phyloP scores from a whole-genome alignment of 2,888 invertebrate species.

The Pseudococcus longispinus region DNA sequence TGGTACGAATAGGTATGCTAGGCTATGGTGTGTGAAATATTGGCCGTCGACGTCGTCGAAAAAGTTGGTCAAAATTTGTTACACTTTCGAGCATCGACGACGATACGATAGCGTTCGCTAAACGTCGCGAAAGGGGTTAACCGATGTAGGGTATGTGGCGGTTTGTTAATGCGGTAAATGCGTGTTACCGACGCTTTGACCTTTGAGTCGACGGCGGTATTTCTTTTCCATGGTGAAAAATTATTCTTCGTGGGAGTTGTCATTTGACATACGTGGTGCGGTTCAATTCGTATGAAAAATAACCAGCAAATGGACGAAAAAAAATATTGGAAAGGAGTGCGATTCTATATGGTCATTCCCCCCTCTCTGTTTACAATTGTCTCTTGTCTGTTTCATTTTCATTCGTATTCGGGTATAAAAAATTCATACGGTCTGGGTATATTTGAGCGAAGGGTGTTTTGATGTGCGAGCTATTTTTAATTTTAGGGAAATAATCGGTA shows the following conservation, averaged over 20 bases:
- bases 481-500: neutral
- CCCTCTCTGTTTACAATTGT: too few relatives aligned
- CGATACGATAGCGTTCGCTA: neutral
- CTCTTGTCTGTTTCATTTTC: neutral
- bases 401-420: neutral
- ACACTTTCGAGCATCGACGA: neutral
- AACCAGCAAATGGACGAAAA: neutral
- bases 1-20: neutral
- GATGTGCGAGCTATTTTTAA: neutral
- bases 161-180: neutral
- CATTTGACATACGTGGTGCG: neutral
- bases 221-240: neutral
- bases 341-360: neutral
- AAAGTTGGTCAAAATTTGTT: slow-evolving; percentile 28
- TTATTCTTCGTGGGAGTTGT: neutral
- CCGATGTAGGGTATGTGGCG: neutral
- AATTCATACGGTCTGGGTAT: neutral
- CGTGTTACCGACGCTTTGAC: slow-evolving; percentile 6
- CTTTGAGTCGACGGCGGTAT: neutral
- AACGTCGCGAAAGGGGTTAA: neutral
- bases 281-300: neutral
- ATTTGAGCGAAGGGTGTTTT: neutral
- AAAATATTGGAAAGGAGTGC: neutral
- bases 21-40: neutral
- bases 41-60: neutral